phyloP scores from a whole-genome alignment of 2,113 vertebrate species.

The Mastomys natalensis region DNA sequence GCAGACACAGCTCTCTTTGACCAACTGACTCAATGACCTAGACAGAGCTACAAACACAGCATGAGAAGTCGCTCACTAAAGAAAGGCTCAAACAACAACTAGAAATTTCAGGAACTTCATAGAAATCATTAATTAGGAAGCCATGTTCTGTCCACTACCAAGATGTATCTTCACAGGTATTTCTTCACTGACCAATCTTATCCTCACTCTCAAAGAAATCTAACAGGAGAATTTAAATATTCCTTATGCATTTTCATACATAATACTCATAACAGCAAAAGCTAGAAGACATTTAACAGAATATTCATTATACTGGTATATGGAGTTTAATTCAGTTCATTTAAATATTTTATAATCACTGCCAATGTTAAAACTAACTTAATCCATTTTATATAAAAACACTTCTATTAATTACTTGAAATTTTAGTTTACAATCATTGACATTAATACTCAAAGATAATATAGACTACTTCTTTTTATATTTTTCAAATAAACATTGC shows the following conservation, averaged over 20 bases:
- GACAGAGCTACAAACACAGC: constrained; percentile 32
- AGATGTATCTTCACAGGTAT: neutral
- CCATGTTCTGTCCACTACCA: neutral
- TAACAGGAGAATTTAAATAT: neutral
- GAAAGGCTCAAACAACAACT: neutral
- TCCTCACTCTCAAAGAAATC: constrained; percentile 23
- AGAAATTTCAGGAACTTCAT: neutral
- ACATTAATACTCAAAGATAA: constrained; percentile 35
- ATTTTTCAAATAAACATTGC: constrained; percentile 45
- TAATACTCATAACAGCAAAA: neutral
- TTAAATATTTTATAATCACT: constrained; percentile 19
- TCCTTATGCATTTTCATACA: neutral
- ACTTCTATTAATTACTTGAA: constrained; percentile 25
- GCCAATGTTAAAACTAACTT: constrained; percentile 41
- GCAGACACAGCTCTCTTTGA: neutral
- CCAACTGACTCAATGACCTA: constrained; percentile 27
- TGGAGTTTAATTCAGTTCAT: constrained; percentile 6
- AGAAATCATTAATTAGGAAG: constrained; percentile 45
- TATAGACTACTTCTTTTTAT: neutral
- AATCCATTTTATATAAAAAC: constrained; percentile 50
- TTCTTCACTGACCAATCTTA: constrained; percentile 19
- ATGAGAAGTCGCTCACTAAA: neutral
- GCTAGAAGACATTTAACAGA: constrained; percentile 26
- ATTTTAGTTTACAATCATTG: constrained; percentile 45
- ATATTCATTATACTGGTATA: neutral